These are phyloP conservation scores for Psilopogon haemacephalus DNA, from an alignment of 2,113 vertebrate species.

Conservation along the genomic window DNA sequence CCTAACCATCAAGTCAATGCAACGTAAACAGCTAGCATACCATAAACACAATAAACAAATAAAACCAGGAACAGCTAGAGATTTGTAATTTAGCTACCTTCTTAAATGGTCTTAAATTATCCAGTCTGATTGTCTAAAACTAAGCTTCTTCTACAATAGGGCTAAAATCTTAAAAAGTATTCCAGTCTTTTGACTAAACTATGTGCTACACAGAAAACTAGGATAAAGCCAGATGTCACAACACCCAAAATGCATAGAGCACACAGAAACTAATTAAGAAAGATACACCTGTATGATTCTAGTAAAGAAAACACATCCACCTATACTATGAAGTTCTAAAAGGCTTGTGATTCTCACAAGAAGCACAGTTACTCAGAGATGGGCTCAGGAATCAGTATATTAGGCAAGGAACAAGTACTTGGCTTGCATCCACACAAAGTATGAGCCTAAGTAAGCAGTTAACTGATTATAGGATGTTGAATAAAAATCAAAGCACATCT, in stretches of 20 bases:
- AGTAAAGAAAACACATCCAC: neutral
- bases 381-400: neutral
- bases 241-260: neutral
- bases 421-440: neutral
- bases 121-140: neutral
- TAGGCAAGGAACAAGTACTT: neutral
- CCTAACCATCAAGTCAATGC: neutral
- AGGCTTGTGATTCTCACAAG: fast-evolving
- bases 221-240: neutral
- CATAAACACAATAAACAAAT: neutral
- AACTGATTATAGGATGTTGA: neutral
- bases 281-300: neutral
- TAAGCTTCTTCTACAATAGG: neutral
- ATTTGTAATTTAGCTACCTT: neutral
- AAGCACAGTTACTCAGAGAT: neutral
- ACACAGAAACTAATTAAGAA: neutral
- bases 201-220: fast-evolving
- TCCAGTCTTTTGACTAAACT: neutral
- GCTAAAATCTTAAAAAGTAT: neutral
- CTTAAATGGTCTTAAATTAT: neutral
- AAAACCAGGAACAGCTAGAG: neutral
- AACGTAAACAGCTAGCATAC: neutral
- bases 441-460: fast-evolving
- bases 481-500: neutral
- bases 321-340: neutral